Evolutionary conservation across 2,797 vertebrate genomes (phyloP), one percentile per base, ranked within the genome.

Genomic region (Anas acuta): DNA sequence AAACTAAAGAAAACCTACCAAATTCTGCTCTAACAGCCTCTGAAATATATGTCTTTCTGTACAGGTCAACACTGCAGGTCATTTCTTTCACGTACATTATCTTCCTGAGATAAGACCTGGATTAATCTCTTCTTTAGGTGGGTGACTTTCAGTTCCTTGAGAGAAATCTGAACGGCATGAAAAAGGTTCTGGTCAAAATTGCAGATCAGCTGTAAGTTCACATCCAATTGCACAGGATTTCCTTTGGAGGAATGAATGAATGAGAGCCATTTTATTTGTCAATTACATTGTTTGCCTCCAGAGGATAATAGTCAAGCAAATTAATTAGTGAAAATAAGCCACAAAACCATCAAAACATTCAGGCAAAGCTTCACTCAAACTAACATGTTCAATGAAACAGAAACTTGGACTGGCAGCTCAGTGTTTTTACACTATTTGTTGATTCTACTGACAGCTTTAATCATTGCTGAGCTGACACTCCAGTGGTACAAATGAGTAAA

Each of bases 291-390:
- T 90, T 89, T 74, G 78, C 82, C 90, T 90, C 83, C 43, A 79
- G 90, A 96, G 90, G 87, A 93, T 96, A 94, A 89, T 71, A 78
- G 71, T 91, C 89, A 84, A 92, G 95, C 81, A 97, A 85, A 96
- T 96, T 94, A 72, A 95, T 93, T 95, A 89, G 94, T 92, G 87
- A 96, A 96, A 96, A 95, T 91, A 91, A 83, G 92, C 85, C 95
- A 87, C 49, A 97, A 95, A 75, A 12, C 88, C 93, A 95, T 97
- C 95, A 96, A 96, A 96, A 93, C 87, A 89, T 86, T 90, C 86
- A 95, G 88, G 89, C 70, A 96, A 96, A 94, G 6, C 88, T 96
- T 96, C 96, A 96, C 79, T 84, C 92, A 96, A 96, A 88, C 54
- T 56, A 89, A 67, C 86, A 53, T 72, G 76, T 95, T 93, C 86